Base-by-base conservation (phyloP, 1,140 invertebrate genomes). In the Ditylenchus dipsaci region DNA sequence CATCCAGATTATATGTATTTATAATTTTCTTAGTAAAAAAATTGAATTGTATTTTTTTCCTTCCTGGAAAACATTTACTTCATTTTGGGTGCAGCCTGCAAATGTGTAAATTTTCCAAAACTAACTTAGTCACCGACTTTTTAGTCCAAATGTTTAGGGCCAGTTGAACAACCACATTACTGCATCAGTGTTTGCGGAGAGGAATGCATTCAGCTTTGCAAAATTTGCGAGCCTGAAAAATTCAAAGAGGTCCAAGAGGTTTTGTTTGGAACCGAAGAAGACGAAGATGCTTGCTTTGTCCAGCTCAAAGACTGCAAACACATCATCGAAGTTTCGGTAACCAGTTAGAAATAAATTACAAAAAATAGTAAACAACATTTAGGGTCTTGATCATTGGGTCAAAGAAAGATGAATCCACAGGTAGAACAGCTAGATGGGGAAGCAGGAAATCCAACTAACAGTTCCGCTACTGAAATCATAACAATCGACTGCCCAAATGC, bases 201-300 rank as follows among this genome's bases (percentile, higher is more conserved):
- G 71, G 68, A 63, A 19, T 85, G 84, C 68, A 74, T 78, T 9
- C 29, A 63, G 1, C 38, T 75, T 26, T 82, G 80, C 57, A 60
- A 58, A 38, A 47, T 71, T 29, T 79, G 78, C 43, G 30, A 72
- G 19, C 9, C 38, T 13, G 69, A 79, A 33, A 17, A 73, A 56
- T 73, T 47, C 27, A 26, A 27, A 30, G 75, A 77, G 57, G 78
- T 84, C 0, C 67, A 65, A 29, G 79, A 84, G 62, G 76, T 85
- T 33, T 78, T 84, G 19, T 84, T 84, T 69, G 83, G 83, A 5
- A 69, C 59, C 21, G 82, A 85, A 74, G 82, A 84, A 61, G 82
- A 84, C 27, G 66, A 64, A 27, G 80, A 83, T 66, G 63, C 78
- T 3, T 47, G 66, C 58, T 81, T 81, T 64, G 62, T 81, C 45